These are phyloP conservation scores for Machaerirhynchus nigripectus DNA, from an alignment of 2,113 vertebrate genomes.

Conservation along the genomic window DNA sequence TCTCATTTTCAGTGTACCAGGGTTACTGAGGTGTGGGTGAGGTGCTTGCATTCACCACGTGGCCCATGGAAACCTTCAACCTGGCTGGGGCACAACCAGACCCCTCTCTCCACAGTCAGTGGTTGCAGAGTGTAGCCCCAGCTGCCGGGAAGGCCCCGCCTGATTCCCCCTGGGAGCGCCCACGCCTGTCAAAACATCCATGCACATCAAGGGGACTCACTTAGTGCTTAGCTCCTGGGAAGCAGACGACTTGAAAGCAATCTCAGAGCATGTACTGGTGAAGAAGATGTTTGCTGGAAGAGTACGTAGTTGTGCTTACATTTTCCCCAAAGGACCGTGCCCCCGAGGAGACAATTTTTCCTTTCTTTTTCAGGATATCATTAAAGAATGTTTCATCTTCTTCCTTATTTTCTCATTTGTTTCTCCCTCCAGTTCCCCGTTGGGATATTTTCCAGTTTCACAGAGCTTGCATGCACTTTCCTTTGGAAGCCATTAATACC, in stretches of 20 bases:
- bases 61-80: not conserved
- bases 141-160: not conserved
- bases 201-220: not conserved
- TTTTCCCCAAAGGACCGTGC: not conserved
- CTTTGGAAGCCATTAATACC: not conserved
- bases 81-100: not conserved
- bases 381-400: slow-evolving; percentile 7
- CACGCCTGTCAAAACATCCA: not conserved
- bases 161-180: not conserved
- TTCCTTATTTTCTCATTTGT: not conserved
- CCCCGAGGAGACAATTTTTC: not conserved
- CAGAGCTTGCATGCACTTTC: not conserved
- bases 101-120: rapidly evolving
- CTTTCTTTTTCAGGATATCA: not conserved
- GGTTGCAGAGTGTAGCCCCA: rapidly evolving
- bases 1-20: not conserved
- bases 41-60: no score
- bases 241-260: not conserved
- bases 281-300: not conserved
- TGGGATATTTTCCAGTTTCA: not conserved
- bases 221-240: not conserved
- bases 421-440: not conserved
- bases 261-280: not conserved
- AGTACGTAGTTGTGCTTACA: not conserved
- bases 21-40: not conserved